Evolutionary conservation across 2,797 vertebrate genomes (phyloP), one percentile per base, ranked within the genome.

Genomic region (Sciurus carolinensis): DNA sequence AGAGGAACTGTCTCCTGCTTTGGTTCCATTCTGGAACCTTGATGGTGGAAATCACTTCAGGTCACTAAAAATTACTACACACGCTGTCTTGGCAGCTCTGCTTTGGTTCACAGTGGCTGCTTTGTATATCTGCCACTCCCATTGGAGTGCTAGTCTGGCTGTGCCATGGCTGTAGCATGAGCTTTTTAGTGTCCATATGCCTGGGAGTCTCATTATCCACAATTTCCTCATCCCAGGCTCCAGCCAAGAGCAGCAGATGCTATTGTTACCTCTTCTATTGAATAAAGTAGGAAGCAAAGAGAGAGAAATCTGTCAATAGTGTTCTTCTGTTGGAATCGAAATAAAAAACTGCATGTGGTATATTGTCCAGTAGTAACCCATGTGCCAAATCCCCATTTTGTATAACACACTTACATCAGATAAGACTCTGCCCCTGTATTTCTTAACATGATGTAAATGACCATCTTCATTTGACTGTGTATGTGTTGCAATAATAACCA

Each of bases 221-320:
- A 90, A 87, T 97, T 94, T 96, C 94, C 94, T 97, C 83, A 76
- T 96, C 76, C 54, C 50, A 95, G 82, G 42, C 80, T 81, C 94
- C 88, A 95, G 96, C 91, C 97, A 97, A 96, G 64, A 93, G 59
- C 77, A 96, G 94, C 97, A 97, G 97, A 96, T 97, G 95, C 93
- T 96, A 80, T 94, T 97, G 97, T 92, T 91, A 90, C 94, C 83
- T 75, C 79, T 86, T 95, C 97, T 96, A 69, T 94, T 88, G 92
- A 93, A 93, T 97, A 92, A 77, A 97, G 57, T 90, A n/a, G 93
- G 92, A 87, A 77, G 89, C 90, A 88, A 62, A 95, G 79, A 93
- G 72, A 97, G 84, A 84, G 94, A 92, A 90, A 97, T 95, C 88
- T 90, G 90, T 54, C 96, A 69, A 28, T 96, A 87, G 64, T 69